Base-by-base conservation (phyloP, 2,888 invertebrate genomes). In the Cantharis lateralis region DNA sequence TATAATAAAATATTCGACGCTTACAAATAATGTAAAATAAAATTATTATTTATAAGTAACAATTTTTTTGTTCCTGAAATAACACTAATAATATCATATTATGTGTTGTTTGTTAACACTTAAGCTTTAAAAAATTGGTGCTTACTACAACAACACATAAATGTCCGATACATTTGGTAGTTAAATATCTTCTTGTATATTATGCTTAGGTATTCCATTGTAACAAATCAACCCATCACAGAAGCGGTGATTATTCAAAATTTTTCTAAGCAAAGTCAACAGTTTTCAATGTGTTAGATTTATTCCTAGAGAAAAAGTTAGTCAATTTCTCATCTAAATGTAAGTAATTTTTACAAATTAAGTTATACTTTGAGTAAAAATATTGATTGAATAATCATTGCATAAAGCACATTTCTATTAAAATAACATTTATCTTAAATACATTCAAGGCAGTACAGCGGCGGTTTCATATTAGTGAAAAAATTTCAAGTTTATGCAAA, bases 211-310 rank as follows among this genome's bases (percentile, higher is more conserved):
- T 80, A 81, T 77, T 74, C 26, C 68, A 79, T 83, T 81, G 73
- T 74, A 80, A 84, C 80, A 84, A 84, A 85, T 83, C 82, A 87
- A 87, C 85, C 85, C 87, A 87, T 88, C 87, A 88, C 88, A 88
- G 87, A 88, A 88, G 88, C 88, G 83, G 85, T 86, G 69, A 77
- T 70, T 77, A 77, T 77, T 70, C 76, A 77, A 85, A 83, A 82
- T 83, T 77, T 77, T 81, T 81, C 83, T 82, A 79, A 81, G 79
- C 80, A 82, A 79, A 79, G 80, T 78, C 82, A 80, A 48, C 48
- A 48, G 7, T n/a, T 48, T 48, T 13, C 48, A 48, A n/a, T 48
- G n/a, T n/a, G 48, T 48, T n/a, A 48, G 48, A 20, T 66, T 66
- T 66, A 20, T 18, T 20, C 11, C 48, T 48, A 48, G 48, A 48